These are phyloP conservation scores for Tetramorium simillimum DNA, from an alignment of 1,140 invertebrate genomes.

Conservation along the genomic window DNA sequence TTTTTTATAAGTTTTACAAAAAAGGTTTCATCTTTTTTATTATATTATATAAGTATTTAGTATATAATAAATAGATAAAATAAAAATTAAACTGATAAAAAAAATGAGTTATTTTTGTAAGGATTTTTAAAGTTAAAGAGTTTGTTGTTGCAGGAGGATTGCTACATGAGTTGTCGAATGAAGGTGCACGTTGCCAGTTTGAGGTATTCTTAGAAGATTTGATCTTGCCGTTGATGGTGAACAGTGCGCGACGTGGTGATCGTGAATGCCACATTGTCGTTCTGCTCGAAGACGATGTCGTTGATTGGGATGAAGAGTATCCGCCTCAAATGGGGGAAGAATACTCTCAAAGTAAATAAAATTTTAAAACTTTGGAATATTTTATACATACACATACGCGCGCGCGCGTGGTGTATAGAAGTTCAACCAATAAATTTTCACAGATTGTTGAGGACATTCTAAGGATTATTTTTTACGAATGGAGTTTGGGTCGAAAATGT, in stretches of 20 bases:
- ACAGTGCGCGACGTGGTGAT: conserved; percentile 95
- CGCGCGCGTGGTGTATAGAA: too few relatives aligned
- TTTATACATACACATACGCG: too few relatives aligned
- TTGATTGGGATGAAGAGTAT: conserved; percentile 99
- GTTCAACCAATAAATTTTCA: too few relatives aligned
- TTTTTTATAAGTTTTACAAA: neutral
- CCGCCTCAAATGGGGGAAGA: conserved; percentile 99
- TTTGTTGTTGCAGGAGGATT: conserved; percentile 91
- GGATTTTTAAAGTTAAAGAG: neutral
- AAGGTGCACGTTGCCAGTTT: conserved; percentile 98
- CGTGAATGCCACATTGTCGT: conserved; percentile 97
- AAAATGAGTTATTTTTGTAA: conserved; percentile 1
- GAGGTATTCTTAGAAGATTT: conserved; percentile 98
- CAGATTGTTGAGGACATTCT: too few relatives aligned
- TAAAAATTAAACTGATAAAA: neutral
- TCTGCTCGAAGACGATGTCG: conserved; percentile 96
- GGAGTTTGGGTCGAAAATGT: too few relatives aligned
- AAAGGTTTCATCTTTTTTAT: neutral
- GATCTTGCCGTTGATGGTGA: conserved; percentile 98
- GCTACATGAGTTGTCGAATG: conserved; percentile 99
- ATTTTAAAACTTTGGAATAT: neutral
- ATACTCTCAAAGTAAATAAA: conserved; percentile 93
- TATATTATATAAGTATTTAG: neutral
- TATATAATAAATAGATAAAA: conserved; percentile 17
- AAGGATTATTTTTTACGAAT: too few relatives aligned